phyloP scores from a whole-genome alignment of 2,797 vertebrate species.

The Myiotriccus ornatus region DNA sequence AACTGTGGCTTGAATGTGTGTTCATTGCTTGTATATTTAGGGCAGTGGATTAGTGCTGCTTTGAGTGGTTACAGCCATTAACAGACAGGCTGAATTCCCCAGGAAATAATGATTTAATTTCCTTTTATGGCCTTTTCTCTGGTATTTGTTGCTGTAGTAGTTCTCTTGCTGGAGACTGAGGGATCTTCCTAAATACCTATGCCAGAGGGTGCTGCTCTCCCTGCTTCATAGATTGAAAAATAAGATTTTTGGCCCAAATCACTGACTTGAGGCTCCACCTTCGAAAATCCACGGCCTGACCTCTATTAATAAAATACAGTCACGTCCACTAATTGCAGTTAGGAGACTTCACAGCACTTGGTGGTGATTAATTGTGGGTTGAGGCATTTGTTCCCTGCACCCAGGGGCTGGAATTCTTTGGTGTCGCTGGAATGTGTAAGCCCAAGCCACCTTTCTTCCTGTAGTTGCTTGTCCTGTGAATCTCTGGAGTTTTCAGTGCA shows the following conservation, averaged over 20 bases:
- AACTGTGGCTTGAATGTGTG: background rate
- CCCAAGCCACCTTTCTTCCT: background rate
- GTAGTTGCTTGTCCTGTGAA: background rate
- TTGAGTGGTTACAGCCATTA: background rate
- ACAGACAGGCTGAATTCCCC: background rate
- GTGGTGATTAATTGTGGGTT: background rate
- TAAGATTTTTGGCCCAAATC: background rate
- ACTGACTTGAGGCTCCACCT: background rate
- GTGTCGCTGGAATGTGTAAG: background rate
- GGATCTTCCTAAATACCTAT: background rate
- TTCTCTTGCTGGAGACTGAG: background rate
- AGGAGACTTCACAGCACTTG: background rate
- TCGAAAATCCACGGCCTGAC: background rate
- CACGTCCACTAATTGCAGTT: background rate
- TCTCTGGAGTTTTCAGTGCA: background rate
- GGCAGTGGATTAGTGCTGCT: background rate
- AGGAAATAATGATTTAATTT: background rate
- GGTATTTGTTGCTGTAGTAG: background rate
- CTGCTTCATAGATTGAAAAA: background rate
- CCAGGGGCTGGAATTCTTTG: background rate
- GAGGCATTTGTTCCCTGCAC: background rate
- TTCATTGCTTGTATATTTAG: background rate
- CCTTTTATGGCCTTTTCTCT: background rate
- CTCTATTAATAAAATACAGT: background rate
- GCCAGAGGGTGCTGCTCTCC: background rate